Evolutionary conservation across 2,113 vertebrate species (phyloP), one percentile per base, ranked within the genome.

Genomic region (Vombatus ursinus): DNA sequence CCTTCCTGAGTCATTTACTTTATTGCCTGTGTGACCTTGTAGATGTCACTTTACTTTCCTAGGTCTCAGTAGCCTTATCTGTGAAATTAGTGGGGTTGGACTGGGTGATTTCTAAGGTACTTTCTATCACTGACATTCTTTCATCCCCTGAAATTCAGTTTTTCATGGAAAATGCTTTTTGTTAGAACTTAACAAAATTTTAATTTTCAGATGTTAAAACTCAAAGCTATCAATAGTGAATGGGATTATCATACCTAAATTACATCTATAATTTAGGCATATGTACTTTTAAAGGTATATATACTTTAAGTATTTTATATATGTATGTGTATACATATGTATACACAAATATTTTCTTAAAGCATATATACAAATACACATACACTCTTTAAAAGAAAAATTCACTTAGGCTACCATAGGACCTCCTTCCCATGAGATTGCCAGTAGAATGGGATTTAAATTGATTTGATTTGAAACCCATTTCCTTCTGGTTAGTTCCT

Each of bases 101-200:
- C 57, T 31, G 11, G 31, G 4, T n/a, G 61, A 68, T 68, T 68
- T 68, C 61, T 68, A 68, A 68, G 31, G 61, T 68, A 16, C 61
- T 68, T 68, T 68, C 31, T 31, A 68, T n/a, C 31, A n/a, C 61
- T 37, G 61, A 68, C 2, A 68, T 68, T 68, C 57, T 37, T 3
- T 68, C 31, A 37, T 68, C 61, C 61, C 37, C 5, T 68, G 61
- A 37, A 37, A 37, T 68, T 68, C 61, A 37, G 5, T 68, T 37
- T 68, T 68, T 16, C 61, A n/a, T 93, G 93, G 77, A 93, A 48
- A 93, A 50, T 51, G 25, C 91, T 92, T 4, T 92, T 94, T 49
- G 23, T 95, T 77, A 57, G 92, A 95, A 91, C 26, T 89, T 2
- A 19, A 14, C 44, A 16, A 50, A 47, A 68, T 93, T 95, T 92